phyloP scores from a whole-genome alignment of 2,797 vertebrate species.

The Neostethus bicornis region DNA sequence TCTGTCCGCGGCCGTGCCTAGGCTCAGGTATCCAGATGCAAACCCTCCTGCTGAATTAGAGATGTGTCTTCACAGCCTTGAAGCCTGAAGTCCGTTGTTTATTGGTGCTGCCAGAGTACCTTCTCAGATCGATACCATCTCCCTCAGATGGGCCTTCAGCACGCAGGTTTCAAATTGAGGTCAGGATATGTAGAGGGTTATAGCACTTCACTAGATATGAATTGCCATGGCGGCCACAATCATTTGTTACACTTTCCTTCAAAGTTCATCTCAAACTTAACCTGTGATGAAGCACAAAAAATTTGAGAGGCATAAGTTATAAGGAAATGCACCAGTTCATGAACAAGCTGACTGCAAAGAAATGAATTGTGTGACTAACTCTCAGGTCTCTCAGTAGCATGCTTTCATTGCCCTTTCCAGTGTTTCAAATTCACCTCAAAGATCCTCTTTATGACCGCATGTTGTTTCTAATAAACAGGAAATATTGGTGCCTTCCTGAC shows the following conservation, averaged over 20 bases:
- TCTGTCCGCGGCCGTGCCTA: constrained; percentile 48
- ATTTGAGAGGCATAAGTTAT: constrained; percentile 54
- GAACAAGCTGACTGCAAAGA: constrained; percentile 28
- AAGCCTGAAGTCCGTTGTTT: constrained; percentile 75
- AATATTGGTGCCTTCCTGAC: constrained; percentile 77
- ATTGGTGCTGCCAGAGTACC: constrained; percentile 71
- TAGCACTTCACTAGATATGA: constrained; percentile 62
- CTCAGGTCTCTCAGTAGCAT: constrained; percentile 43
- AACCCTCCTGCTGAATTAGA: constrained; percentile 65
- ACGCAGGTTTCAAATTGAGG: constrained; percentile 74
- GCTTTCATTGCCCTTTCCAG: constrained; percentile 29
- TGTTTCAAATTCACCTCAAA: constrained; percentile 56
- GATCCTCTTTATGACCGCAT: constrained; percentile 59
- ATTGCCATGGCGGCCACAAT: constrained; percentile 40
- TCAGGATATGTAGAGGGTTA: constrained; percentile 75
- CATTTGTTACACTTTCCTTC: constrained; percentile 68
- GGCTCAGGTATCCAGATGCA: constrained; percentile 63
- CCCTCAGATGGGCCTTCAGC: constrained; percentile 71
- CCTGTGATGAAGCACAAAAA: constrained; percentile 69
- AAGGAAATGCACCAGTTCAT: constrained; percentile 40
- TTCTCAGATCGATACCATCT: constrained; percentile 74
- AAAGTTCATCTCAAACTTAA: constrained; percentile 69
- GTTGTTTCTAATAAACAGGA: constrained; percentile 79
- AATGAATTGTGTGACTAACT: constrained; percentile 67
- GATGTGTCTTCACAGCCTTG: constrained; percentile 75